phyloP scores from a whole-genome alignment of 2,113 vertebrate species.

The Hirundichthys speculiger region DNA sequence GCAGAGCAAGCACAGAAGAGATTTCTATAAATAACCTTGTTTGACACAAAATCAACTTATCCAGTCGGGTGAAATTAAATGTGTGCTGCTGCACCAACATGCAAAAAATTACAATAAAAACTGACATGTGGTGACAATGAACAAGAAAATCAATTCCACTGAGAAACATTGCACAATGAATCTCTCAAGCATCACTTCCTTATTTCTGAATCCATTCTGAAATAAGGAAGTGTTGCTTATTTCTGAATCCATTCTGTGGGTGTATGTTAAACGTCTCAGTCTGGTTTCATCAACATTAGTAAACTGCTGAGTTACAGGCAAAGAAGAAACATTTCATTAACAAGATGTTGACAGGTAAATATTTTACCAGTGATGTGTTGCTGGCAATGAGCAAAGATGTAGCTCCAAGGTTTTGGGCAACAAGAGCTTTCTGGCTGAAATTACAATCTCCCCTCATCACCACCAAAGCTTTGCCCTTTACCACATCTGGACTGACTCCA shows the following conservation, averaged over 20 bases:
- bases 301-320: neutral
- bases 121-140: no score
- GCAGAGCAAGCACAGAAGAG: neutral
- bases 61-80: no score
- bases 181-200: conserved; percentile 2
- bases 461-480: conserved; percentile 84
- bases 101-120: no score
- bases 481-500: conserved; percentile 64
- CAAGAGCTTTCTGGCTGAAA: conserved; percentile 85
- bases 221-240: no score
- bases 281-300: neutral
- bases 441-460: conserved; percentile 87
- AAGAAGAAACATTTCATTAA: neutral
- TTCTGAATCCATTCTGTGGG: neutral
- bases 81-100: no score
- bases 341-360: neutral
- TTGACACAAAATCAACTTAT: neutral
- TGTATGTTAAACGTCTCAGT: no score
- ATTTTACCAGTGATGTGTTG: conserved; percentile 81
- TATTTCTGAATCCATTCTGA: neutral
- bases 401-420: conserved; percentile 85
- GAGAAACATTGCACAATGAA: neutral
- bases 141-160: no score
- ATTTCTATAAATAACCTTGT: neutral
- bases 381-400: conserved; percentile 86